Conservation (phyloP, 2,797 vertebrate genomes). For the Mareca strepera region DNA sequence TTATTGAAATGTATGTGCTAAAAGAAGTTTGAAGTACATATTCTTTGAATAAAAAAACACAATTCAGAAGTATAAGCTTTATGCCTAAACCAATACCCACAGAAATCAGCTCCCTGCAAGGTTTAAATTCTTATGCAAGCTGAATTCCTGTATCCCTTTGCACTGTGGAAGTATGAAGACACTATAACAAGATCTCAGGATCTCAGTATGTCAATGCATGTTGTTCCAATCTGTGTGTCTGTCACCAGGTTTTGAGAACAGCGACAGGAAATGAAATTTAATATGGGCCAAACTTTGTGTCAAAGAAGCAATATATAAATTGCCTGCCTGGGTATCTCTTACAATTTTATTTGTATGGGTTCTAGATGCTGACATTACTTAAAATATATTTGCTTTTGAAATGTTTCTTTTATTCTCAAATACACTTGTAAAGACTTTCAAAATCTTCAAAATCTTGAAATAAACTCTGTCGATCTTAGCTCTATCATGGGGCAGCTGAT, state of each 20-base stretch:
- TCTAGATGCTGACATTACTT: not conserved
- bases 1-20: not conserved
- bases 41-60: not conserved
- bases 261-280: not conserved
- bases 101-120: not conserved
- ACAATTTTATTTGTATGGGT: not conserved
- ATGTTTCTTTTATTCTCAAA: not conserved
- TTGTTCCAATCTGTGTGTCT: not conserved
- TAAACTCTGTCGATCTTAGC: not conserved
- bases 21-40: not conserved
- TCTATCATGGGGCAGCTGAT: not conserved
- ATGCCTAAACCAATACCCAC: not conserved
- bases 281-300: not conserved
- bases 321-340: too few relatives aligned
- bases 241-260: not conserved
- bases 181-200: not conserved
- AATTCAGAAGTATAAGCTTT: not conserved
- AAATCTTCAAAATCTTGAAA: not conserved
- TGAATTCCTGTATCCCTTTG: not conserved
- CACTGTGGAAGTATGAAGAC: not conserved
- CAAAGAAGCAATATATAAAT: not conserved
- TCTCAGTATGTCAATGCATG: not conserved
- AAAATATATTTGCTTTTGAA: not conserved
- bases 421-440: not conserved
- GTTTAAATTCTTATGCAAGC: not conserved